Evolutionary conservation across 2,113 vertebrate genomes (phyloP).

Genomic region (Hypanus sabinus): DNA sequence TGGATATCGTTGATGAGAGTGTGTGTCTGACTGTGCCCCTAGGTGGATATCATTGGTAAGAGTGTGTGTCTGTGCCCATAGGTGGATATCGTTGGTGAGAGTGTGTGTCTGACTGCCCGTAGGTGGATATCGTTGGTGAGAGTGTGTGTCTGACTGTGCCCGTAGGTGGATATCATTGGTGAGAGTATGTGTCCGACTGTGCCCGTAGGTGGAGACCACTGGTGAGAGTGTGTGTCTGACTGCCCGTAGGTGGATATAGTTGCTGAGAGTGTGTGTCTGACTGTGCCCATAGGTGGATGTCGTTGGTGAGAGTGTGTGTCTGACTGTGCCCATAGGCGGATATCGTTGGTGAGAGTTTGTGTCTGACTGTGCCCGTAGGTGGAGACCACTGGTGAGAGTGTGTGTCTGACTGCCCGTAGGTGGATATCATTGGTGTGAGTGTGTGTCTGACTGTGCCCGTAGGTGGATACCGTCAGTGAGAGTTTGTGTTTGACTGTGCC

Average conservation of each 20-base stretch:
- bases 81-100: slow-evolving; percentile 59
- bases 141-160: too few relatives aligned
- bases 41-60: slow-evolving; percentile 61
- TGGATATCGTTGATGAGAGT: slow-evolving; percentile 55
- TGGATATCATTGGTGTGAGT: slow-evolving; percentile 56
- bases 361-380: slow-evolving; percentile 47
- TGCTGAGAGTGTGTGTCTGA: slow-evolving; percentile 42
- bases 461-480: slow-evolving; percentile 62
- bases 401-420: too few relatives aligned
- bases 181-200: slow-evolving; percentile 40
- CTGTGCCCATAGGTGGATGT: slow-evolving; percentile 52
- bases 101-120: neutral
- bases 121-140: too few relatives aligned
- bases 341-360: slow-evolving; percentile 50
- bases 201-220: slow-evolving; percentile 55
- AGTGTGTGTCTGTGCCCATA: too few relatives aligned
- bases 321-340: slow-evolving; percentile 54
- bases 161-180: slow-evolving; percentile 58
- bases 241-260: slow-evolving; percentile 55
- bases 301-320: too few relatives aligned
- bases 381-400: slow-evolving; percentile 58
- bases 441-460: neutral
- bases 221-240: too few relatives aligned
- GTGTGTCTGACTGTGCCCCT: neutral
- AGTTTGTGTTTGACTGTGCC: too few relatives aligned